These are phyloP conservation scores for Drosophila orena DNA, from an alignment of 1,140 invertebrate genomes.

Conservation along the genomic window DNA sequence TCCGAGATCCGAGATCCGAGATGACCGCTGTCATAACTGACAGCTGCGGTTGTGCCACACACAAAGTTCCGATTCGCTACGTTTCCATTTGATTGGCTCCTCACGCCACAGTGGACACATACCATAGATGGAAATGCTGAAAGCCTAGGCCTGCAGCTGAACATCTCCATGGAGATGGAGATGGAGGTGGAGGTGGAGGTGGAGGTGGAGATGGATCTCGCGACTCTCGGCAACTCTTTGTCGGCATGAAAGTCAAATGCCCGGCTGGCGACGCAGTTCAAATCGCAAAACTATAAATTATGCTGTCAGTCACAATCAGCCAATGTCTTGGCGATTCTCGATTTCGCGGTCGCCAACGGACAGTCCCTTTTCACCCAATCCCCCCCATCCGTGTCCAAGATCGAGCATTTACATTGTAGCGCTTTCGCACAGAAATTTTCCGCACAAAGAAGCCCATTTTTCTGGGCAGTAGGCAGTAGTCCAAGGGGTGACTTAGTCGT, in stretches of 20 bases:
- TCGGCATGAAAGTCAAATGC: constrained; percentile 24
- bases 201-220: constrained; percentile 11
- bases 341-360: constrained; percentile 60
- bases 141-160: background rate
- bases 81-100: constrained; percentile 68
- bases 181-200: no score
- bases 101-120: constrained; percentile 44
- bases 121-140: constrained; percentile 16
- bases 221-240: constrained; percentile 21
- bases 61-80: constrained; percentile 51
- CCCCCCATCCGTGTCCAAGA: background rate
- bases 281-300: constrained; percentile 70
- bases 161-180: constrained; percentile 15
- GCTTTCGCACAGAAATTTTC: constrained; percentile 45
- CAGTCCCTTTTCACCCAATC: constrained; percentile 10
- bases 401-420: background rate
- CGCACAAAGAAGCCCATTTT: constrained; percentile 46
- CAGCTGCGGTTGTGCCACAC: constrained; percentile 60
- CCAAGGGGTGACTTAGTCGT: no score
- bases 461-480: background rate
- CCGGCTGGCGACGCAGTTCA: constrained; percentile 30
- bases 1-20: background rate
- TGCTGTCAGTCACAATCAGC: constrained; percentile 65
- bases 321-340: constrained; percentile 64
- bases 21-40: constrained; percentile 59